Evolutionary conservation across 2,888 invertebrate species (phyloP), one percentile per base, ranked within the genome.

Genomic region (Strigamia crassipes): DNA sequence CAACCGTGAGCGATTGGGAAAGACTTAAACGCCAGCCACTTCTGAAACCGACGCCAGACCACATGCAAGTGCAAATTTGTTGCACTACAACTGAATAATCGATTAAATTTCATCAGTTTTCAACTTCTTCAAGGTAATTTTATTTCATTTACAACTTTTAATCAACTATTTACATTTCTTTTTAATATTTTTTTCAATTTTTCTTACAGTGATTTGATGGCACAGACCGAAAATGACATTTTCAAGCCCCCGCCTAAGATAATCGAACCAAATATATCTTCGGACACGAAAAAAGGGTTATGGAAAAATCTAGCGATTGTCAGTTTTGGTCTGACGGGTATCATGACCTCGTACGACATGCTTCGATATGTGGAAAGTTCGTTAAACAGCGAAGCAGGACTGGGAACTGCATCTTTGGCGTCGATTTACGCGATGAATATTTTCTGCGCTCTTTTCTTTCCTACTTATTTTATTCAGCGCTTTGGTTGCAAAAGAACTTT

Each of bases 401-500:
- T 97, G 79, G 97, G 97, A 56, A 96, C 96, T 0, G 94, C 94
- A 1, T 96, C 96, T 3, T 90, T 96, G 82, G 93, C 95, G 86
- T 94, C 96, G 61, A 93, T 98, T 85, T 99, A 98, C 89, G 95
- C 94, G 38, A 94, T 96, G 9, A 91, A 97, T 23, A 96, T 98
- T 82, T 91, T 98, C 21, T 97, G 97, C 82, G 98, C 97, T 88
- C 94, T 98, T 89, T 96, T 99, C 89, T 92, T 98, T 84, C 97
- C 97, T 78, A 95, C 96, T 73, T 93, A 96, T 89, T 90, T 96
- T 86, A 96, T 97, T 87, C 94, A 95, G 88, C 92, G 94, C 88
- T 91, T 98, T 86, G 97, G 97, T 82, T 96, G 96, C 84, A 99
- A 99, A 89, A 96, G 97, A 95, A 97, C 98, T 12, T 61, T 83